Evolutionary conservation across 2,797 vertebrate genomes (phyloP).

Genomic region (Merluccius polli): DNA sequence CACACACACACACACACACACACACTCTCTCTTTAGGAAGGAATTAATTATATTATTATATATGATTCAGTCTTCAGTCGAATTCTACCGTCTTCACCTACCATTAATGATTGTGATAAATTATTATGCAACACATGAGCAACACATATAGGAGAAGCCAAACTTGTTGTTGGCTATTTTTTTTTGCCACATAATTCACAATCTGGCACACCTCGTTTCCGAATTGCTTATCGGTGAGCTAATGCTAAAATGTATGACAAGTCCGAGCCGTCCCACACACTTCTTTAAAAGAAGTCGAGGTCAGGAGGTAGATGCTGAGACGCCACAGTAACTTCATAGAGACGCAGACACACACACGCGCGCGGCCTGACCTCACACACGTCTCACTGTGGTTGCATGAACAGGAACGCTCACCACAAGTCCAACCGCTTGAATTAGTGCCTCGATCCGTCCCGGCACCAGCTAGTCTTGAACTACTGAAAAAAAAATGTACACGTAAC

Average conservation of each 20-base stretch:
- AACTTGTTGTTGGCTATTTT: neutral
- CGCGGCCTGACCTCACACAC: constrained; percentile 14
- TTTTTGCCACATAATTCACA: neutral
- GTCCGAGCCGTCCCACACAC: constrained; percentile 5
- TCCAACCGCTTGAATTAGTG: constrained; percentile 33
- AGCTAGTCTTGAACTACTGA: constrained; percentile 44
- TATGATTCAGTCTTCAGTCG: neutral
- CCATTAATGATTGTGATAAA: neutral
- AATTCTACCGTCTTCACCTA: neutral
- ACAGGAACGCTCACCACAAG: constrained; percentile 52
- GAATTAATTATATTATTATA: neutral
- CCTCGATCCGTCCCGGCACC: constrained; percentile 27
- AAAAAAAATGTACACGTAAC: constrained; percentile 65
- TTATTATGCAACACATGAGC: neutral
- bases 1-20: neutral
- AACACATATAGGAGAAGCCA: neutral
- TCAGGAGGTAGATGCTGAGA: constrained; percentile 16
- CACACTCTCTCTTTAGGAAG: neutral
- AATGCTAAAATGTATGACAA: constrained; percentile 15
- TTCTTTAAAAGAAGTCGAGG: constrained; percentile 4
- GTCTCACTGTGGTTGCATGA: constrained; percentile 47
- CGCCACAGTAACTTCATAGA: constrained; percentile 38
- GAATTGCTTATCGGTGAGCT: neutral
- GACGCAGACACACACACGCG: constrained; percentile 28
- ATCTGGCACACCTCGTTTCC: neutral